A percentile compares a stretch with the other conserved stretches of the same genome.
Conservation (phyloP, 2,797 vertebrate species). For the Hippopotamyrus pictus region DNA sequence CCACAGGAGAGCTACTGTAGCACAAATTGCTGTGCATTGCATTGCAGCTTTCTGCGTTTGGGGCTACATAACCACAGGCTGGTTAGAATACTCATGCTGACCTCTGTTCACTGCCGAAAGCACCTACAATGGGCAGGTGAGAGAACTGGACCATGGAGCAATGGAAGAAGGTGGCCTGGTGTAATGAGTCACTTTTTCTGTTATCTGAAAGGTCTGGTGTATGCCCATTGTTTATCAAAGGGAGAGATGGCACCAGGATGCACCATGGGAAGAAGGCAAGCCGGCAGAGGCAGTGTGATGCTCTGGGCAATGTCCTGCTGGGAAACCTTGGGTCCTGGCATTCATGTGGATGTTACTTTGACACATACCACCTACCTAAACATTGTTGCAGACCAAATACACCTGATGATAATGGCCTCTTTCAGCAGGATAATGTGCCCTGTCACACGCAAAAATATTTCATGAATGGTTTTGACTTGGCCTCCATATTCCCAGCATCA, state of each 20-base stretch:
- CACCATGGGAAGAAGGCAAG: not conserved
- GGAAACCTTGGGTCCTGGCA: not conserved
- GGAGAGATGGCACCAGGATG: not conserved
- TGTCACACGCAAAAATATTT: not conserved
- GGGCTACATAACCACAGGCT: not conserved
- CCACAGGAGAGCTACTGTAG: not conserved
- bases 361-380: not conserved
- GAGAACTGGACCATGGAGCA: not conserved
- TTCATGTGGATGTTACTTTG: not conserved
- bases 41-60: not conserved
- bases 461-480: not conserved
- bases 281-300: not conserved
- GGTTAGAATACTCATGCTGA: not conserved
- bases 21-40: too few species aligned
- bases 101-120: not conserved
- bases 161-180: not conserved
- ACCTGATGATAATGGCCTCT: not conserved
- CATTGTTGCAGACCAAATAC: not conserved
- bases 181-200: not conserved
- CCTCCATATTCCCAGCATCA: not conserved
- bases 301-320: not conserved
- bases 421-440: not conserved
- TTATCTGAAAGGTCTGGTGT: too few species aligned
- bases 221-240: too few species aligned
- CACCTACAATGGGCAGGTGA: not conserved